Conservation (phyloP, 2,888 invertebrate species). For the Orchesella flavescens region DNA sequence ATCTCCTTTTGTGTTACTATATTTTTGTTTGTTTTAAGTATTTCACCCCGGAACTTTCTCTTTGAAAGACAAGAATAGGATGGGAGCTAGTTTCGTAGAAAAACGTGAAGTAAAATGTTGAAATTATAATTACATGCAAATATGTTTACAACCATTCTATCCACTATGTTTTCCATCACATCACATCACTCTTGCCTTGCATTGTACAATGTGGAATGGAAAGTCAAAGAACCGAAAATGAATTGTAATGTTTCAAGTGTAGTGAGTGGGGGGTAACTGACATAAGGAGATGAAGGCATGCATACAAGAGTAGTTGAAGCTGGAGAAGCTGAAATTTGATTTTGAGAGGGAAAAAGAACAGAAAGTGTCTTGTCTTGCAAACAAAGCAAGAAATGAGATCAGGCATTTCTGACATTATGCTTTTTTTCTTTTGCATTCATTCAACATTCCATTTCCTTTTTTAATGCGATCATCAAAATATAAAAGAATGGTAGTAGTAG, state of each 20-base stretch:
- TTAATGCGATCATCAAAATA: slow-evolving; percentile 18
- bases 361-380: neutral
- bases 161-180: slow-evolving; percentile 1
- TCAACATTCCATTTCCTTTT: slow-evolving; percentile 1
- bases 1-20: slow-evolving; percentile 2
- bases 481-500: slow-evolving; percentile 6
- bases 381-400: neutral
- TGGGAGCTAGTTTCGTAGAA: neutral
- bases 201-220: neutral
- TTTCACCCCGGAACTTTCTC: slow-evolving; percentile 15
- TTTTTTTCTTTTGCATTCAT: neutral
- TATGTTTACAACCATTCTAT: slow-evolving; percentile 22
- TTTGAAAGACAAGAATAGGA: slow-evolving; percentile 37
- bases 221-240: slow-evolving; percentile 30
- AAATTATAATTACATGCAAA: slow-evolving; percentile 47
- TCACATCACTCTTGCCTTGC: neutral
- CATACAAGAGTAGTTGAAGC: slow-evolving; percentile 1
- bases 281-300: slow-evolving; percentile 19
- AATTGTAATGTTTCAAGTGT: slow-evolving; percentile 45
- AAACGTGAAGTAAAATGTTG: neutral
- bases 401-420: no score
- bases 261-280: slow-evolving; percentile 1
- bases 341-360: neutral
- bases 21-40: slow-evolving; percentile 39
- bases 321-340: neutral